Evolutionary conservation across 2,797 vertebrate genomes (phyloP).

Genomic region (Phaenicophaeus curvirostris): DNA sequence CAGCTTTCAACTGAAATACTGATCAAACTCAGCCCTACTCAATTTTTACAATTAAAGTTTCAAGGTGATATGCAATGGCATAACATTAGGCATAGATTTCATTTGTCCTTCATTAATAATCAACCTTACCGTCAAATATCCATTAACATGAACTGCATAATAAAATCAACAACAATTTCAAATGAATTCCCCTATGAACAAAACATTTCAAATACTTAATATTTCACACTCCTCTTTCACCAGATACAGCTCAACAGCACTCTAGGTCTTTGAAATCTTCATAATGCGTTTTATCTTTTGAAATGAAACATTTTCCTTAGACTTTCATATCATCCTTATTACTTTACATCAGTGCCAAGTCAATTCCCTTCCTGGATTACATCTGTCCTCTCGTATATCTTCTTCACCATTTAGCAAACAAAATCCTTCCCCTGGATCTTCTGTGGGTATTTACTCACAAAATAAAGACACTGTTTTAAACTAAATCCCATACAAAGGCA

Average conservation of each 20-base stretch:
- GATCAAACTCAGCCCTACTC: conserved; percentile 4
- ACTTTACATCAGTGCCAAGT: neutral
- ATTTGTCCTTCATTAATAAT: conserved; percentile 71
- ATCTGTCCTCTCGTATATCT: neutral
- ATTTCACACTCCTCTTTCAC: conserved; percentile 35
- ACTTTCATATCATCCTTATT: conserved; percentile 39
- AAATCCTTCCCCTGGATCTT: neutral
- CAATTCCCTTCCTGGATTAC: conserved; percentile 46
- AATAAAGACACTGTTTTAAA: neutral
- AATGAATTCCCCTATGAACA: conserved; percentile 59
- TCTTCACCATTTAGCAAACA: conserved; percentile 12
- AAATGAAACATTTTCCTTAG: conserved; percentile 54
- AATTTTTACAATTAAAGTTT: conserved; percentile 37
- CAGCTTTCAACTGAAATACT: neutral
- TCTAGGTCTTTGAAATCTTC: conserved; percentile 51
- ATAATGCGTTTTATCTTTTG: conserved; percentile 49
- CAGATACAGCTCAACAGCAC: conserved; percentile 18
- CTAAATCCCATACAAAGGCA: neutral
- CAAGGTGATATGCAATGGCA: conserved; percentile 58
- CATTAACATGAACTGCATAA: conserved; percentile 70
- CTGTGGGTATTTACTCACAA: neutral
- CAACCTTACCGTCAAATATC: conserved; percentile 65
- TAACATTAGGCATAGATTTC: conserved; percentile 58
- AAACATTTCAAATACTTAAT: conserved; percentile 56
- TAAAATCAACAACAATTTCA: conserved; percentile 70